Conservation (phyloP, 2,888 invertebrate genomes). For the Fabriciana adippe region DNA sequence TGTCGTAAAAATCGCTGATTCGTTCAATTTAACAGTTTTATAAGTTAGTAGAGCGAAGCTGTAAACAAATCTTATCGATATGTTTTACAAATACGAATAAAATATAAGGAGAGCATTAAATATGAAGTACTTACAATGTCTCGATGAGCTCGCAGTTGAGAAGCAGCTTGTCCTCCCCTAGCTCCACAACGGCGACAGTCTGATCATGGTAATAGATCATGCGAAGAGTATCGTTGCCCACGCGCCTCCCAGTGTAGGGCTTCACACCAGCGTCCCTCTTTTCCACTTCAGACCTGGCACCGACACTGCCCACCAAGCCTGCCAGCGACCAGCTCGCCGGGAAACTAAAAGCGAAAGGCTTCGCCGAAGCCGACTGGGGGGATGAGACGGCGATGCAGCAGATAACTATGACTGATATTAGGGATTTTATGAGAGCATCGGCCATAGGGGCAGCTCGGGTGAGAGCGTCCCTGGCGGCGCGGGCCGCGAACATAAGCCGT, state of each 20-base stretch:
- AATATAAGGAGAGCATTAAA: neutral
- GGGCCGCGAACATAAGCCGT: constrained; percentile 67
- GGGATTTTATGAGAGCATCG: constrained; percentile 68
- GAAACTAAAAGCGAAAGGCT: constrained; percentile 74
- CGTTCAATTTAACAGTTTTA: neutral
- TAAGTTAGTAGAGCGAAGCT: neutral
- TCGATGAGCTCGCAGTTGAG: constrained; percentile 92
- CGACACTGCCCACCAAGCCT: constrained; percentile 69
- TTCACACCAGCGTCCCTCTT: constrained; percentile 74
- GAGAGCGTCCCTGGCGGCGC: constrained; percentile 68
- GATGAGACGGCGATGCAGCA: constrained; percentile 74
- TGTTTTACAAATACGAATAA: neutral
- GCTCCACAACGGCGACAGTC: constrained; percentile 91
- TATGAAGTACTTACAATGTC: constrained; percentile 87
- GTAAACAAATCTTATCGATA: neutral
- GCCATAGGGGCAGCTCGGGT: constrained; percentile 69
- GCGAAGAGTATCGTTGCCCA: constrained; percentile 85
- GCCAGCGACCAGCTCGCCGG: constrained; percentile 77
- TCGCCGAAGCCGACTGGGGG: constrained; percentile 72
- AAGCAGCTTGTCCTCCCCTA: constrained; percentile 86
- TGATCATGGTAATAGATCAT: constrained; percentile 92
- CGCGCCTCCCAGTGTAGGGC: constrained; percentile 84
- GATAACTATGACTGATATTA: constrained; percentile 69
- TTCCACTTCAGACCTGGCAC: constrained; percentile 62
- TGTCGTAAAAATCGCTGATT: neutral